Percentiles rank a stretch among this genome's conserved stretches.
Conservation (phyloP, 2,113 vertebrate species). For the Nesospiza acunhae region DNA sequence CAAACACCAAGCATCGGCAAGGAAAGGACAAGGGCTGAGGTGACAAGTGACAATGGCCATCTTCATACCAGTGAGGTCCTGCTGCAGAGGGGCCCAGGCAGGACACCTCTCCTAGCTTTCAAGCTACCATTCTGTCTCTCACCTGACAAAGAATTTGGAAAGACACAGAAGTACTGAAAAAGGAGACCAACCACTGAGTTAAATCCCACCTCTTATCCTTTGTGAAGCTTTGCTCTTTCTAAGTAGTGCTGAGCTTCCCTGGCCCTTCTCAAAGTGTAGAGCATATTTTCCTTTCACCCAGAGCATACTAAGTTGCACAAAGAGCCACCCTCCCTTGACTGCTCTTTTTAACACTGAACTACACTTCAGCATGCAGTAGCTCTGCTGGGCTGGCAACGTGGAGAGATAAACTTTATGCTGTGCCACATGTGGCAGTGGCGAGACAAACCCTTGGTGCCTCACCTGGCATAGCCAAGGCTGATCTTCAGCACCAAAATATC, state of each 20-base stretch:
- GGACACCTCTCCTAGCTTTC: background rate
- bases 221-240: background rate
- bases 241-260: background rate
- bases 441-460: background rate
- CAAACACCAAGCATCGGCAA: background rate
- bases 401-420: background rate
- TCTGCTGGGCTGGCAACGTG: rapidly evolving
- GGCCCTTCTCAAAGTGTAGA: background rate
- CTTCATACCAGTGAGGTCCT: background rate
- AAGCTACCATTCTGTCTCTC: background rate
- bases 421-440: rapidly evolving
- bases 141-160: background rate
- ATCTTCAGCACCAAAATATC: background rate
- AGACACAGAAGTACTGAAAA: background rate
- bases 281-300: background rate
- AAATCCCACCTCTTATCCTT: background rate
- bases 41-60: background rate
- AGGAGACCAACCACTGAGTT: background rate
- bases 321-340: background rate
- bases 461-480: background rate
- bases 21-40: background rate
- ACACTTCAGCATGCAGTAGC: background rate
- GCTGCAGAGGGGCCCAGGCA: background rate
- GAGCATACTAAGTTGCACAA: background rate
- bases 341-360: background rate